Evolutionary conservation across 2,888 invertebrate genomes (phyloP).

Genomic region (Exephanes ischioxanthus): DNA sequence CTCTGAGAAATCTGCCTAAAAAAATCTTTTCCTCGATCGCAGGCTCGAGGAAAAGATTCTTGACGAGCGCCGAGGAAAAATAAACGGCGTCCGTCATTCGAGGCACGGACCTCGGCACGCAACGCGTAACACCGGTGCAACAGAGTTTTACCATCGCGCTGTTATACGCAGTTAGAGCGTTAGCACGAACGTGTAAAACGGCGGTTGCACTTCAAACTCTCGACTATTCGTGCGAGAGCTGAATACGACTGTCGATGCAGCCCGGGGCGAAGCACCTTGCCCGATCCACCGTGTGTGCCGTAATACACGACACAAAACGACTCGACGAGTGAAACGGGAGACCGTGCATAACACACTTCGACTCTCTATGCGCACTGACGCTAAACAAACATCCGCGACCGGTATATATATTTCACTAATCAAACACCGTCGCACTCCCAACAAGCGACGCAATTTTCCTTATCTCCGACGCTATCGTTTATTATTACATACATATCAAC

Average conservation of each 20-base stretch:
- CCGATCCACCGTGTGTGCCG: slow-evolving; percentile 17
- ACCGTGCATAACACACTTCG: neutral
- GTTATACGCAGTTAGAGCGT: slow-evolving; percentile 59
- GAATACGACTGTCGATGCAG: slow-evolving; percentile 37
- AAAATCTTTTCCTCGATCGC: neutral
- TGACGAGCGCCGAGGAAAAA: slow-evolving; percentile 27
- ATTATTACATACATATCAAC: slow-evolving; percentile 35
- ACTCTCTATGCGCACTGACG: neutral
- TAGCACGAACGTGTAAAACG: slow-evolving; percentile 63
- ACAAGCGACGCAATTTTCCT: neutral
- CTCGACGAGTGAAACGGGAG: slow-evolving; percentile 29
- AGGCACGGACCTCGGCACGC: slow-evolving; percentile 39
- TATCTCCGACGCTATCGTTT: slow-evolving; percentile 7
- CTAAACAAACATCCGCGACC: slow-evolving; percentile 13
- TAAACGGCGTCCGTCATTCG: slow-evolving; percentile 47
- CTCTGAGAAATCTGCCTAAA: neutral
- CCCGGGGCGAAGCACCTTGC: slow-evolving; percentile 43
- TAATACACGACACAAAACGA: slow-evolving; percentile 25
- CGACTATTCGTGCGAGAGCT: slow-evolving; percentile 29
- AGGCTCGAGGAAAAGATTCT: neutral
- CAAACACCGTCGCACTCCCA: neutral
- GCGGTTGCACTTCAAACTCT: slow-evolving; percentile 44
- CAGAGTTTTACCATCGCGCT: slow-evolving; percentile 41
- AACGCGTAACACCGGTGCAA: slow-evolving; percentile 56
- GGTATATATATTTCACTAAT: slow-evolving; percentile 13